These are phyloP conservation scores for Eurystomus gularis DNA, from an alignment of 2,113 vertebrate species.

Conservation along the genomic window DNA sequence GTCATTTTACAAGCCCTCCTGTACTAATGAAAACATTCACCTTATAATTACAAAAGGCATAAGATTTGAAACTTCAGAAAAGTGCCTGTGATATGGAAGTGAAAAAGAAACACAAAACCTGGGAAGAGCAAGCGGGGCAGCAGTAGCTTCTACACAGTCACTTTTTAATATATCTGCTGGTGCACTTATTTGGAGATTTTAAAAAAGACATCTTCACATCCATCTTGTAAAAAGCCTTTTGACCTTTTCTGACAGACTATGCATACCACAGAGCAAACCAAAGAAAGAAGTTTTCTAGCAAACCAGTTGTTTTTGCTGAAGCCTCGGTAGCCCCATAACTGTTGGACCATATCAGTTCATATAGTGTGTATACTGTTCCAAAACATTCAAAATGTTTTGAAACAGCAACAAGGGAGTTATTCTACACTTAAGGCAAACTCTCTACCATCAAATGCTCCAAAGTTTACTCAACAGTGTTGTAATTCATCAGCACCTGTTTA, in stretches of 20 bases:
- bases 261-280: not conserved
- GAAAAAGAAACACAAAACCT: not conserved
- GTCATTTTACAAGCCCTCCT: not conserved
- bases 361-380: not conserved
- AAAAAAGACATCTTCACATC: not conserved
- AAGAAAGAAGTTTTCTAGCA: not conserved
- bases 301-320: not conserved
- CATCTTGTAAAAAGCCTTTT: constrained; percentile 18
- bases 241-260: not conserved
- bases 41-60: not conserved
- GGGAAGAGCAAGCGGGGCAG: not conserved
- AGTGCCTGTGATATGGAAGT: not conserved
- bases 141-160: not conserved
- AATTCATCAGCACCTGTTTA: not conserved
- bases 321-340: not conserved
- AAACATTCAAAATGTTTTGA: not conserved
- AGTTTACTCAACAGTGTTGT: not conserved
- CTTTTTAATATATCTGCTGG: not conserved
- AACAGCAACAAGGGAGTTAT: not conserved
- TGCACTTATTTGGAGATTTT: not conserved
- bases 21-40: not conserved
- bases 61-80: not conserved
- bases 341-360: not conserved
- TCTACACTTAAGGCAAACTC: not conserved
- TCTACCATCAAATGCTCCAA: not conserved